Evolutionary conservation across 1,140 invertebrate genomes (phyloP), one percentile per base, ranked within the genome.

Genomic region (Pseudomyrmex pallidus): DNA sequence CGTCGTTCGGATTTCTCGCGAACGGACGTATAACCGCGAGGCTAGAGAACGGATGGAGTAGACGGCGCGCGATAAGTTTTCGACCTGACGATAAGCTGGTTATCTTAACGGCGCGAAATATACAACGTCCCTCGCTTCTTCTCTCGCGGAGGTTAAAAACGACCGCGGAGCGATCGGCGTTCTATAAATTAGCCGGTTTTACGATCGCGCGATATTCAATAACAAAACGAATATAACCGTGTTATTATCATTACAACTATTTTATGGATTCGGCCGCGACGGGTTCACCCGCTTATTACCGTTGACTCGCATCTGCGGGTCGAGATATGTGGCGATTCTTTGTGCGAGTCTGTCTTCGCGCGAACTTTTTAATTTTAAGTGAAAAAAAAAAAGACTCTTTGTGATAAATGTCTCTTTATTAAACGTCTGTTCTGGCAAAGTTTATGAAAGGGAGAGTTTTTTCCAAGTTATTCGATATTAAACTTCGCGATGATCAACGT

Each of bases 121-220:
- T 68, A 87, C 67, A 72, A 83, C 48, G 63, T 59, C 64, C 74
- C 73, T 82, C 56, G 56, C 54, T 68, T 52, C 59, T 73, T 35
- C 17, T 50, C 64, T 25, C 52, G 8, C 25, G 17, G 54, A 10
- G 56, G 50, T 85, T 68, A 82, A 22, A 22, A 85, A 83, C 57
- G 84, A 84, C 73, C 87, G 87, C 84, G 80, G 85, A 83, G 59
- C 61, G 86, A 76, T 90, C 80, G 83, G 77, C 48, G 72, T 85
- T 74, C 85, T 50, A 85, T 89, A 90, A 91, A 90, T 89, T 72
- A 84, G 59, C 52, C 35, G 12, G 59, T 52, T 90, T 91, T 86
- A 90, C 84, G 89, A 85, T 86, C 80, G 68, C 78, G n/a, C 64
- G 74, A 88, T 87, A 87, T 89, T 90, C 82, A 87, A 89, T 90